Base-by-base conservation (phyloP, 1,140 invertebrate species). In the Leptinotarsa undecemlineata region DNA sequence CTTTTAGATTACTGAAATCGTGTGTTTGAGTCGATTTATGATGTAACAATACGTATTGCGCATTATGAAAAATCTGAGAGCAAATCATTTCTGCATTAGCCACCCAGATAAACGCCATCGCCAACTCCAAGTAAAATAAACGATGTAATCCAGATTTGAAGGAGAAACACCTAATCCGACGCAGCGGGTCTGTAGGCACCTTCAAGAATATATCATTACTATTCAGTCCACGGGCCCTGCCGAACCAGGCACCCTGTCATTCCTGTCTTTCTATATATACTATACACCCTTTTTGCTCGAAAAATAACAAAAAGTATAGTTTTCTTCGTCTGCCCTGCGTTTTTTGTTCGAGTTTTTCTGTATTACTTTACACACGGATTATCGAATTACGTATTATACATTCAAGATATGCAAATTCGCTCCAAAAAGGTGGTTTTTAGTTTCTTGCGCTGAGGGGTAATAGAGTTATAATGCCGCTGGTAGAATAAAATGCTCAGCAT, bases 201-300 rank as follows among this genome's bases (percentile, higher is more conserved):
- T 71, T 72, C 48, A 60, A 73, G 51, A 14, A 42, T 68, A 76
- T 76, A 75, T 74, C 80, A 82, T 82, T 82, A 82, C 76, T 82
- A 82, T 82, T 82, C 81, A 77, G 78, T 62, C 67, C 81, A 82
- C 81, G 81, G 71, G 51, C 74, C 70, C 73, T 75, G 77, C 73
- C 77, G 80, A 82, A 79, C 77, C 79, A 77, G 79, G 77, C 78
- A 76, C 77, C 75, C 80, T 81, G 79, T 81, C 81, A 81, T 80
- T 82, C 78, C 78, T 82, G 80, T 82, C 81, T 82, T 79, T 80
- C 79, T 81, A 79, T 79, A 81, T 81, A 79, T 57, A 57, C 76
- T 82, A 80, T 76, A 81, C 76, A 79, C 79, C 76, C 80, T 76
- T 81, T 81, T 78, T 78, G 77, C 76, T 77, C 71, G 57, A 68